These are phyloP conservation scores for Dufourea novaeangliae DNA, from an alignment of 1,140 invertebrate species.

Conservation along the genomic window DNA sequence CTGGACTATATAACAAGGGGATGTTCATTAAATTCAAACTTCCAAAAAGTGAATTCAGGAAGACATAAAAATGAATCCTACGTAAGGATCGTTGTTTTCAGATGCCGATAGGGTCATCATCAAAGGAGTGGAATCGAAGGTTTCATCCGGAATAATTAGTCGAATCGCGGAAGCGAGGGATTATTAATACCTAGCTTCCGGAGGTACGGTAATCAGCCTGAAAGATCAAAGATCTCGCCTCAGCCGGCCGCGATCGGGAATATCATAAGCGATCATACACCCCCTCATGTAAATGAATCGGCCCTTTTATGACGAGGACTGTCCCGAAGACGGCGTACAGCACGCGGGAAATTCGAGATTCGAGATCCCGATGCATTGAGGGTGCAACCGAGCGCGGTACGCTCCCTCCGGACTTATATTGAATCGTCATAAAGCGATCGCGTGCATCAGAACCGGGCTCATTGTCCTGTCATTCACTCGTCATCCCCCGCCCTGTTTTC, in stretches of 20 bases:
- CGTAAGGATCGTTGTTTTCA: too few species aligned
- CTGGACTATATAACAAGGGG: too few species aligned
- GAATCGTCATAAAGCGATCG: slow-evolving; percentile 81
- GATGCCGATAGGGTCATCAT: neutral
- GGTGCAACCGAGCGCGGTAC: slow-evolving; percentile 75
- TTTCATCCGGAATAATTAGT: slow-evolving; percentile 8
- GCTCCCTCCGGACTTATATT: slow-evolving; percentile 68
- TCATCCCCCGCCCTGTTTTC: slow-evolving; percentile 75
- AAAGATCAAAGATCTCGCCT: neutral
- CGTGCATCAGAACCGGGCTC: slow-evolving; percentile 78
- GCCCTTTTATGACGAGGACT: slow-evolving; percentile 8
- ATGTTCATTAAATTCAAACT: too few species aligned
- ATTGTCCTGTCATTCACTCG: slow-evolving; percentile 83
- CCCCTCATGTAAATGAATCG: slow-evolving; percentile 57
- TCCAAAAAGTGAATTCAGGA: too few species aligned
- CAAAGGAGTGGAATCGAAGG: neutral
- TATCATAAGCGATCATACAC: slow-evolving; percentile 40
- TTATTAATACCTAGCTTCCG: slow-evolving; percentile 42
- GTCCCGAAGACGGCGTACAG: neutral
- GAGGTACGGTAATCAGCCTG: slow-evolving; percentile 30
- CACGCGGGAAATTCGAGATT: slow-evolving; percentile 74
- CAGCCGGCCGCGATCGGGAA: slow-evolving; percentile 13
- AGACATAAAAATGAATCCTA: too few species aligned
- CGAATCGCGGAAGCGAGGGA: neutral
- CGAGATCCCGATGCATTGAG: slow-evolving; percentile 67